phyloP scores from a whole-genome alignment of 2,797 vertebrate genomes.

The Gallirallus australis region DNA sequence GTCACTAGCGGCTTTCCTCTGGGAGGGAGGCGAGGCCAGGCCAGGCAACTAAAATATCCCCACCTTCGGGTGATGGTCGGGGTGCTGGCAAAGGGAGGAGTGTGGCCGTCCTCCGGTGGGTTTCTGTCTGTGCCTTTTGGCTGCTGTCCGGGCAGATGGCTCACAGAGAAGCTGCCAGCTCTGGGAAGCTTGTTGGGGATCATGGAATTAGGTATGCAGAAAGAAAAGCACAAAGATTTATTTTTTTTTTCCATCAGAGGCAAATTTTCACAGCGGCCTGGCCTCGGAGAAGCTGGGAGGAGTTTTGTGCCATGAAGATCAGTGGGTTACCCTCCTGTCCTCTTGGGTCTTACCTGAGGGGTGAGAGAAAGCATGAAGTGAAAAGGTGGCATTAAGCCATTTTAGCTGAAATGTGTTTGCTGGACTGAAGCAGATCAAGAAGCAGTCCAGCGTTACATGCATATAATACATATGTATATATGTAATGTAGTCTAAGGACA shows the following conservation, averaged over 20 bases:
- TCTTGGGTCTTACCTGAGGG: too few relatives aligned
- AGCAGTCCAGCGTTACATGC: background rate
- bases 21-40: rapidly evolving
- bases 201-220: rapidly evolving
- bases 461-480: too few relatives aligned
- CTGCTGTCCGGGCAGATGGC: background rate
- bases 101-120: rapidly evolving
- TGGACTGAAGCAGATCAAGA: background rate
- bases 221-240: rapidly evolving
- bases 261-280: rapidly evolving
- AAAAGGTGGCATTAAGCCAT: background rate
- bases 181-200: rapidly evolving
- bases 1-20: rapidly evolving
- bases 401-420: rapidly evolving
- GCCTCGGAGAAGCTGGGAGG: background rate
- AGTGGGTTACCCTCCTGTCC: too few relatives aligned
- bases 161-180: rapidly evolving
- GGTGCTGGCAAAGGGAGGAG: background rate
- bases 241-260: too few relatives aligned
- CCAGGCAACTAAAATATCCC: rapidly evolving
- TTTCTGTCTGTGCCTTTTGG: rapidly evolving
- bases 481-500: background rate
- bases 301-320: background rate
- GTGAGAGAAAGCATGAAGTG: rapidly evolving
- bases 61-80: rapidly evolving